Evolutionary conservation across 2,113 vertebrate species (phyloP).

Genomic region (Pseudonaja textilis): DNA sequence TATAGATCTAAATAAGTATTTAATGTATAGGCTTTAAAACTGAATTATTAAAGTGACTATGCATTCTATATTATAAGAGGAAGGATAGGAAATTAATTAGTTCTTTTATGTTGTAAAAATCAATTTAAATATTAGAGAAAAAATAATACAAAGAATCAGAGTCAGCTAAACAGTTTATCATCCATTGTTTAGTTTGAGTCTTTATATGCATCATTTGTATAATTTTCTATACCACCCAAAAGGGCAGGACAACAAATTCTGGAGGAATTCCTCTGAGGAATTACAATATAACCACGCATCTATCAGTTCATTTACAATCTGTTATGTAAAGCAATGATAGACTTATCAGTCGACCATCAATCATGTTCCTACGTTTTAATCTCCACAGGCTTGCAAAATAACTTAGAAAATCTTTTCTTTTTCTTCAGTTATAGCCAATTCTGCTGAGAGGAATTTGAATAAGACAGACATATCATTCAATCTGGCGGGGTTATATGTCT

Average conservation of each 20-base stretch:
- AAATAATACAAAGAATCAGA: not conserved
- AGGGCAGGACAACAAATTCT: slow-evolving; percentile 17
- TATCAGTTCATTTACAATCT: slow-evolving; percentile 20
- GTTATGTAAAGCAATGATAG: slow-evolving; percentile 30
- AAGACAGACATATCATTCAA: not conserved
- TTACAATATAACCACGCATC: slow-evolving; percentile 9
- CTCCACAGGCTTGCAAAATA: not conserved
- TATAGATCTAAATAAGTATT: not conserved
- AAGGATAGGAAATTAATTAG: not conserved
- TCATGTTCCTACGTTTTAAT: not conserved
- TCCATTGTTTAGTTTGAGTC: slow-evolving; percentile 20
- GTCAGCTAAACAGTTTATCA: not conserved
- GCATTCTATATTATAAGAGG: not conserved
- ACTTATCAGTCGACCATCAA: not conserved
- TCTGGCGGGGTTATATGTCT: not conserved
- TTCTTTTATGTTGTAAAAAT: not conserved
- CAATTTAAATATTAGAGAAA: not conserved
- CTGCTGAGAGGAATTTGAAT: not conserved
- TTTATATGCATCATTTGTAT: slow-evolving; percentile 19
- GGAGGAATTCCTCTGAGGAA: slow-evolving; percentile 21
- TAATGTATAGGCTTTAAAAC: not conserved
- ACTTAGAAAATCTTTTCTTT: not conserved
- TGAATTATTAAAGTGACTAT: slow-evolving; percentile 10
- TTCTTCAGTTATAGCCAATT: not conserved
- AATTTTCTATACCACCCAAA: slow-evolving; percentile 22